These are phyloP conservation scores for Halcyon senegalensis DNA, from an alignment of 2,113 vertebrate species.

Conservation along the genomic window DNA sequence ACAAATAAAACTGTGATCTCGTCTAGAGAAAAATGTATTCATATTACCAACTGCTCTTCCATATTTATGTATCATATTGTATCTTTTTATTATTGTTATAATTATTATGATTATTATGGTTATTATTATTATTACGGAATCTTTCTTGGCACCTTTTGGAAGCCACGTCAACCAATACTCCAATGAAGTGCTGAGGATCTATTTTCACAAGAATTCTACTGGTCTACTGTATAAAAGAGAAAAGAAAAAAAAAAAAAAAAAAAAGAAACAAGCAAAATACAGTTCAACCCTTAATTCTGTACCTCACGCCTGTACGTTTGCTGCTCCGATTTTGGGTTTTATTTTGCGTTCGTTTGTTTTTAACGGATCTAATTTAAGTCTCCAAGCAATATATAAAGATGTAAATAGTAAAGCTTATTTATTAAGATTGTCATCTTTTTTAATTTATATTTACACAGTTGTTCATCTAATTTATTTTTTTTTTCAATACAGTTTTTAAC, in stretches of 20 bases:
- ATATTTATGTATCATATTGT: slow-evolving; percentile 85
- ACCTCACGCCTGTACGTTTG: slow-evolving; percentile 98
- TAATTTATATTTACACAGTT: slow-evolving; percentile 99
- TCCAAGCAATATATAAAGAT: slow-evolving; percentile 95
- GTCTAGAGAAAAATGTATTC: slow-evolving; percentile 83
- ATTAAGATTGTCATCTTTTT: slow-evolving; percentile 99
- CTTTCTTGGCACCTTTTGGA: slow-evolving; percentile 82
- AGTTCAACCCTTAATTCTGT: slow-evolving; percentile 88
- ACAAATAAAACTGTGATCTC: slow-evolving; percentile 87
- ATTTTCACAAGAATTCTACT: slow-evolving; percentile 83
- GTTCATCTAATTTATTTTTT: slow-evolving; percentile 99
- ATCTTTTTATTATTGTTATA: slow-evolving; percentile 81
- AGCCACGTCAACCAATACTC: slow-evolving; percentile 79
- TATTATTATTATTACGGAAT: slow-evolving; percentile 68
- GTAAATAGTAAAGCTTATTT: slow-evolving; percentile 99
- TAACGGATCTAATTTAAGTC: slow-evolving; percentile 90
- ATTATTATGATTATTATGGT: slow-evolving; percentile 77
- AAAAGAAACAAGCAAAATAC: slow-evolving; percentile 75
- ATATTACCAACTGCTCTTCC: slow-evolving; percentile 83
- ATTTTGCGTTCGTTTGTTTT: slow-evolving; percentile 82
- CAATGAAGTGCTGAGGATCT: slow-evolving; percentile 83
- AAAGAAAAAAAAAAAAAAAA: slow-evolving; percentile 39
- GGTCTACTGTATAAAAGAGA: slow-evolving; percentile 87
- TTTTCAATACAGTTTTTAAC: slow-evolving; percentile 92
- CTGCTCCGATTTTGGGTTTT: slow-evolving; percentile 93